Evolutionary conservation across 2,888 invertebrate genomes (phyloP).

Genomic region (Amiota minor): DNA sequence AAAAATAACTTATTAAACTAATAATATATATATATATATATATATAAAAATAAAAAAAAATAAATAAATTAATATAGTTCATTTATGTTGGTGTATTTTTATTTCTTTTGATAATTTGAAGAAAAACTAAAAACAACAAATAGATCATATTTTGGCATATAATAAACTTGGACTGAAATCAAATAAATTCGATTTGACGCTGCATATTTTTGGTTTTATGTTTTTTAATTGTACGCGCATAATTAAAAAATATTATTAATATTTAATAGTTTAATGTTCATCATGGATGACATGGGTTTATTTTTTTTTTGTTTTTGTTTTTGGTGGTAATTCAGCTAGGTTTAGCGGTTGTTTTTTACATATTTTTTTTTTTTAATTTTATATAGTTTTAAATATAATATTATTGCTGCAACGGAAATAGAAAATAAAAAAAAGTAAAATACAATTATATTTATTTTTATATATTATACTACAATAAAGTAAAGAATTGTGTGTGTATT

Average conservation of each 20-base stretch:
- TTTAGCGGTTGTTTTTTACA: conserved; percentile 29
- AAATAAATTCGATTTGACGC: conserved; percentile 60
- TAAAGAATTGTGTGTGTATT: neutral
- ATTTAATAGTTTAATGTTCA: conserved; percentile 33
- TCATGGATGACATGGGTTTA: conserved; percentile 29
- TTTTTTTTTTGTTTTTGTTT: conserved; percentile 36
- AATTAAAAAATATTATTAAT: conserved; percentile 34
- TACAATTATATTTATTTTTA: too few species aligned
- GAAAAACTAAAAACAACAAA: neutral
- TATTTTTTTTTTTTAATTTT: conserved; percentile 25
- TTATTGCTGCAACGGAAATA: conserved; percentile 23
- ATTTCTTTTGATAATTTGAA: conserved; percentile 33
- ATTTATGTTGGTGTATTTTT: conserved; percentile 32
- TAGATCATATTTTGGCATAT: conserved; percentile 38
- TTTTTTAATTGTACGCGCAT: conserved; percentile 36
- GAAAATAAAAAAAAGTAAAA: conserved; percentile 26
- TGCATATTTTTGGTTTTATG: conserved; percentile 9
- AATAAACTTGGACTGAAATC: conserved; percentile 63
- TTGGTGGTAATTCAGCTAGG: conserved; percentile 30
- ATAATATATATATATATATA: conserved; percentile 38
- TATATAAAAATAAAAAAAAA: conserved; percentile 47
- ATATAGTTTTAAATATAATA: conserved; percentile 10
- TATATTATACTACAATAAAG: neutral
- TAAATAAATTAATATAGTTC: conserved; percentile 41
- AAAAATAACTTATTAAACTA: conserved; percentile 41